A percentile compares a stretch with the other conserved stretches of the same genome.
Evolutionary conservation across 2,797 vertebrate species (phyloP).

Genomic region (Geotrypetes seraphini): DNA sequence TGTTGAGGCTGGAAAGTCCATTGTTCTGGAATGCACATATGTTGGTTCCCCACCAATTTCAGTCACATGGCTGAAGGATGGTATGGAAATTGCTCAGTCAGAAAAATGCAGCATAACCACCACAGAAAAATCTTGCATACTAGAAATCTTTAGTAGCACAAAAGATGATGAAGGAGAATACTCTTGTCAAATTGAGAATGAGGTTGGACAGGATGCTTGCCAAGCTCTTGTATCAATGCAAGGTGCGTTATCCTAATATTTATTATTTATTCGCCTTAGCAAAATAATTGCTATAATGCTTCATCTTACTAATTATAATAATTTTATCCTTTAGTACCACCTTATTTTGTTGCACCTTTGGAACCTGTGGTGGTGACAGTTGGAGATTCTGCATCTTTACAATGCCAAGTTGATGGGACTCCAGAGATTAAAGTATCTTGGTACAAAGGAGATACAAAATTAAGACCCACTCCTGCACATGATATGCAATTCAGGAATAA

Average conservation of each 20-base stretch:
- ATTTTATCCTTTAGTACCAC: constrained; percentile 70
- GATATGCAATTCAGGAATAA: constrained; percentile 83
- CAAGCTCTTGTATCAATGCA: constrained; percentile 78
- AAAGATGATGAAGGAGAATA: constrained; percentile 81
- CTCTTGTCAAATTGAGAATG: constrained; percentile 82
- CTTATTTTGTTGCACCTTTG: constrained; percentile 78
- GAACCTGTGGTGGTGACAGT: constrained; percentile 83
- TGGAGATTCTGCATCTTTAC: constrained; percentile 82
- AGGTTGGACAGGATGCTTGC: constrained; percentile 77
- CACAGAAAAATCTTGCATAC: constrained; percentile 86
- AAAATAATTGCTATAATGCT: background rate
- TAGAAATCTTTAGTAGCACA: constrained; percentile 83
- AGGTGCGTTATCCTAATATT: constrained; percentile 59
- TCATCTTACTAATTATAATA: constrained; percentile 2
- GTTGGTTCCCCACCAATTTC: constrained; percentile 82
- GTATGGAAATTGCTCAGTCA: constrained; percentile 68
- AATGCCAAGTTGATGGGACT: constrained; percentile 82
- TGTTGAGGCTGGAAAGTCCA: constrained; percentile 80
- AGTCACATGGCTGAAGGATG: constrained; percentile 86
- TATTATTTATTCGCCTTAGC: constrained; percentile 6
- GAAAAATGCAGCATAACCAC: constrained; percentile 86
- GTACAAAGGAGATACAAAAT: constrained; percentile 94
- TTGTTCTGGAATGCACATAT: constrained; percentile 81
- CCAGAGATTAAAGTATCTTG: constrained; percentile 93
- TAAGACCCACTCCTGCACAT: constrained; percentile 78